Conservation (phyloP, 2,113 vertebrate species). For the Melanocharis versteri region DNA sequence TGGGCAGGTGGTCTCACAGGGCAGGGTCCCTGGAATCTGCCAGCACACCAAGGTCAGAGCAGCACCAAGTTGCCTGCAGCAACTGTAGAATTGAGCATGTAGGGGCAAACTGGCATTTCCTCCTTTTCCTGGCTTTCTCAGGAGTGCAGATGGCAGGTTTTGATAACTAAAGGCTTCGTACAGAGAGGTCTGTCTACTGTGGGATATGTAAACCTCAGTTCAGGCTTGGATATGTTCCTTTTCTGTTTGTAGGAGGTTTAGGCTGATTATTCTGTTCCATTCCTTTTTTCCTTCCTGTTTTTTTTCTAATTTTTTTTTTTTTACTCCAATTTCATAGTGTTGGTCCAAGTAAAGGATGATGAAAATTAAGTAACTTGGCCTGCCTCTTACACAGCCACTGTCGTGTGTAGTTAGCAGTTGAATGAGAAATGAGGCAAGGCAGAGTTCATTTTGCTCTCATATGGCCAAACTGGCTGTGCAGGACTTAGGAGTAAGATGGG, state of each 20-base stretch:
- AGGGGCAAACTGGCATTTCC: background rate
- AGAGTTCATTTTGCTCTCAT: background rate
- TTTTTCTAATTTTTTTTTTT: background rate
- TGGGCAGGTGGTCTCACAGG: fast-evolving
- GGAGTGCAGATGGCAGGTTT: background rate
- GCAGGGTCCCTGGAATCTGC: background rate
- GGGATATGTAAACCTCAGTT: background rate
- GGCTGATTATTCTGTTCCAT: background rate
- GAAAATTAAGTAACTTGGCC: background rate
- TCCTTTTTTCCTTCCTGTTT: background rate
- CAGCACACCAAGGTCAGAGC: background rate
- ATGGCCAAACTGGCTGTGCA: background rate
- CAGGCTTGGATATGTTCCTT: background rate
- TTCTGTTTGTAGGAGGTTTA: background rate
- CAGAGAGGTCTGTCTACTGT: background rate
- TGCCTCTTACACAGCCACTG: background rate
- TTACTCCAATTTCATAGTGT: background rate
- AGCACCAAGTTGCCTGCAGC: background rate
- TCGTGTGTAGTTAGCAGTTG: background rate
- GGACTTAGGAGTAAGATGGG: background rate
- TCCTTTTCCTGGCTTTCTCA: background rate
- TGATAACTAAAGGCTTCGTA: background rate
- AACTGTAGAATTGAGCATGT: background rate
- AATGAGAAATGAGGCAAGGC: background rate
- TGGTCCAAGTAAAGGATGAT: background rate